Percentiles rank a stretch among this genome's conserved stretches.
Conservation (phyloP, 2,797 vertebrate genomes). For the Acanthis flammea region DNA sequence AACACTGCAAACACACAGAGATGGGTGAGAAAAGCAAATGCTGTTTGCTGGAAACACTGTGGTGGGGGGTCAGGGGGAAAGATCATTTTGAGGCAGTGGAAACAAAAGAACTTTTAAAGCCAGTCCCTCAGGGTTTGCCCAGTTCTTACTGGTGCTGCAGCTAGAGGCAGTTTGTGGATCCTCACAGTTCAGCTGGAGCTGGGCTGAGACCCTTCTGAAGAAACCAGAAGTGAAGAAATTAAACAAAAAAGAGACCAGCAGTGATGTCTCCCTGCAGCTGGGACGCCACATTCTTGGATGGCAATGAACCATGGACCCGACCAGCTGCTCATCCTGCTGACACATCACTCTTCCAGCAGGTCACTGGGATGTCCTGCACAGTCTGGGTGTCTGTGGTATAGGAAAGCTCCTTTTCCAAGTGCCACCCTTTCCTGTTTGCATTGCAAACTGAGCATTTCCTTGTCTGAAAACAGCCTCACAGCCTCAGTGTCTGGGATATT, state of each 20-base stretch:
- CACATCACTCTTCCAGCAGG: neutral
- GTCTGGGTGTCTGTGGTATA: neutral
- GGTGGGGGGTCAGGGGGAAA: rapidly evolving
- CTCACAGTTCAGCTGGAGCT: neutral
- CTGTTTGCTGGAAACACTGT: neutral
- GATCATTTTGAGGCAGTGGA: neutral
- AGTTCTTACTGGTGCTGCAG: neutral
- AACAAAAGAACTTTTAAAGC: neutral
- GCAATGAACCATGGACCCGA: neutral
- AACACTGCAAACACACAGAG: rapidly evolving
- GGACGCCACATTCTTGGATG: neutral
- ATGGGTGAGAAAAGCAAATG: neutral
- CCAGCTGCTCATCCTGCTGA: neutral
- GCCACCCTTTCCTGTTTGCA: conserved; percentile 54
- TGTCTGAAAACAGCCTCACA: neutral
- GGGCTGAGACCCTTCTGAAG: neutral
- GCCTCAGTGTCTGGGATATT: neutral
- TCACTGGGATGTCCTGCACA: neutral
- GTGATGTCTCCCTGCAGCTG: neutral
- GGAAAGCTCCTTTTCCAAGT: conserved; percentile 31
- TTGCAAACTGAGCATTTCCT: conserved; percentile 36
- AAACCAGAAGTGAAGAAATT: neutral
- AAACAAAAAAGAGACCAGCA: neutral
- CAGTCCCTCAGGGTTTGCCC: neutral
- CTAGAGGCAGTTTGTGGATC: neutral